A percentile compares a stretch with the other conserved stretches of the same genome.
phyloP scores from a whole-genome alignment of 2,113 vertebrate species.

The Nyctereutes procyonoides region DNA sequence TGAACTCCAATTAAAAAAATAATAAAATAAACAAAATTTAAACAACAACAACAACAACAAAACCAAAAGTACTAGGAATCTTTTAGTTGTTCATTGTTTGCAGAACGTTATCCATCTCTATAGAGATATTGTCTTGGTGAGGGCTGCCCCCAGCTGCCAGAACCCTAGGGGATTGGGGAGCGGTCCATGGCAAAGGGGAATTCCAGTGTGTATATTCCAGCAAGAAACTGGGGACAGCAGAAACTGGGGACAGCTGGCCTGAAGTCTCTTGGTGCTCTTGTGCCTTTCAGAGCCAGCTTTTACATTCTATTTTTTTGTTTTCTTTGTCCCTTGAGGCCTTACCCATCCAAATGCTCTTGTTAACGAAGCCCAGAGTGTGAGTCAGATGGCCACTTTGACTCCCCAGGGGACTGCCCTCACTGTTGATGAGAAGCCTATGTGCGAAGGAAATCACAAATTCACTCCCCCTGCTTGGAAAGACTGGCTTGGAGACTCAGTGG shows the following conservation, averaged over 20 bases:
- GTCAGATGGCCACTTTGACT: background rate
- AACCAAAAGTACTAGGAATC: background rate
- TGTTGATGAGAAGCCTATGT: background rate
- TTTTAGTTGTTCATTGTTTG: background rate
- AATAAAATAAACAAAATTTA: too few relatives aligned
- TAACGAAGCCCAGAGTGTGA: background rate
- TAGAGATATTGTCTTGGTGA: background rate
- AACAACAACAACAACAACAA: too few relatives aligned
- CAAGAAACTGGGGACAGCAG: background rate
- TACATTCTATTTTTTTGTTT: conserved; percentile 48
- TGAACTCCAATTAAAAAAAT: too few relatives aligned
- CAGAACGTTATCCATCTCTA: background rate
- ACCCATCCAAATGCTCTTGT: conserved; percentile 1
- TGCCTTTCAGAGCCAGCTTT: background rate
- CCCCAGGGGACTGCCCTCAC: background rate
- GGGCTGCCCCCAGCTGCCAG: background rate
- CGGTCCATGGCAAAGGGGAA: background rate
- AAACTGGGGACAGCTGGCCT: background rate
- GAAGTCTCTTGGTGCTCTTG: background rate
- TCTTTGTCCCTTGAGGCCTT: conserved; percentile 2
- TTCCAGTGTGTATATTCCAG: background rate
- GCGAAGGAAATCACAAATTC: background rate
- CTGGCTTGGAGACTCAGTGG: background rate
- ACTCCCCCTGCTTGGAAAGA: background rate
- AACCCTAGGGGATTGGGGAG: background rate